Evolutionary conservation across 2,797 vertebrate species (phyloP).

Genomic region (Myotis daubentonii): DNA sequence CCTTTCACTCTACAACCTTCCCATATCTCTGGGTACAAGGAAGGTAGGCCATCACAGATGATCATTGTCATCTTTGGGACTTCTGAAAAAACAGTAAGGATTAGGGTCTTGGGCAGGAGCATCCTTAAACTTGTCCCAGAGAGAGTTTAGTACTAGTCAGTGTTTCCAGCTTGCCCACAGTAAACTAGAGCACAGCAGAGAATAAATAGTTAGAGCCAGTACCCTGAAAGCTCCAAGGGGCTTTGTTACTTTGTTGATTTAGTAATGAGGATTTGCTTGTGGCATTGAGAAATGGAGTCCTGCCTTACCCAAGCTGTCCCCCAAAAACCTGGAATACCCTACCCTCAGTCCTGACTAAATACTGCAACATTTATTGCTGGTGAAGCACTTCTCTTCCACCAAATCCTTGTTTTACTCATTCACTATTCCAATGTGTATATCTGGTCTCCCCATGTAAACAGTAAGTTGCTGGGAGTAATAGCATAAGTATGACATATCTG

Average conservation of each 20-base stretch:
- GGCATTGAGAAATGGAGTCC: constrained; percentile 1
- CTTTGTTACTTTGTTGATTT: constrained; percentile 9
- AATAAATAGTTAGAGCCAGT: not conserved
- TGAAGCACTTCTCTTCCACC: not conserved
- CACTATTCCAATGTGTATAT: not conserved
- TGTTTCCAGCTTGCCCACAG: not conserved
- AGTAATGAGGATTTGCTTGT: not conserved
- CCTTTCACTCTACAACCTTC: not conserved
- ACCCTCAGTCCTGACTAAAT: not conserved
- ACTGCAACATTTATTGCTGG: not conserved
- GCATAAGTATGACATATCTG: not conserved
- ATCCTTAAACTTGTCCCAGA: not conserved
- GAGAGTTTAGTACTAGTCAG: not conserved
- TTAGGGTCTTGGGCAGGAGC: not conserved
- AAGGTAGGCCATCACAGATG: not conserved
- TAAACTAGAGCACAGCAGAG: not conserved
- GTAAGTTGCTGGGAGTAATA: not conserved
- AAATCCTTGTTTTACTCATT: not conserved
- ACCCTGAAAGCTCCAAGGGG: not conserved
- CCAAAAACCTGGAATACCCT: not conserved
- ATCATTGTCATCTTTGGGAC: not conserved
- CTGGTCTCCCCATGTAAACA: not conserved
- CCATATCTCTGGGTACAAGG: not conserved
- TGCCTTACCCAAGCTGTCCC: not conserved
- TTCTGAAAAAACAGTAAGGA: not conserved